Conservation (phyloP, 2,888 invertebrate species). For the Lingula anatina region DNA sequence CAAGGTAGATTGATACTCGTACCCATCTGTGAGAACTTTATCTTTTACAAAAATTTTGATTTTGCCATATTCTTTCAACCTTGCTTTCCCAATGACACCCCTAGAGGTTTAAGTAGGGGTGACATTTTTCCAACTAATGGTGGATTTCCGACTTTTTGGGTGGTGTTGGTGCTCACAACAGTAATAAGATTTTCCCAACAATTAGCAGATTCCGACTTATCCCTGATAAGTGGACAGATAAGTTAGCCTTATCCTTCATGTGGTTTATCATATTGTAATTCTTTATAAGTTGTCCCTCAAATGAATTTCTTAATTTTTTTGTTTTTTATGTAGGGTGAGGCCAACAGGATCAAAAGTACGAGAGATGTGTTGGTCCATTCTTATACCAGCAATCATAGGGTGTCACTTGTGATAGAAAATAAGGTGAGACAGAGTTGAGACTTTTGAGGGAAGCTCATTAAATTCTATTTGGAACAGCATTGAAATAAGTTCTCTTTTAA, state of each 20-base stretch:
- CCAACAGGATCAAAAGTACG: slow-evolving; percentile 26
- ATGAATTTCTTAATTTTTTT: neutral
- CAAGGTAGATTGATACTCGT: slow-evolving; percentile 20
- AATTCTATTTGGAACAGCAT: neutral
- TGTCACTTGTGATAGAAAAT: slow-evolving; percentile 38
- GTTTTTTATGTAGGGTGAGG: slow-evolving; percentile 29
- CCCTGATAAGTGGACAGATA: no score
- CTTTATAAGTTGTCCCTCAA: no score
- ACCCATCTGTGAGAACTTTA: neutral
- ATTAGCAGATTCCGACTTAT: no score
- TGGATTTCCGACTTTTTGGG: no score
- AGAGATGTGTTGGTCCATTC: slow-evolving; percentile 38
- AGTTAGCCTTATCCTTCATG: no score
- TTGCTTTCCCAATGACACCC: no score
- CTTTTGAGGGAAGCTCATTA: neutral
- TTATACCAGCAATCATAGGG: slow-evolving; percentile 30
- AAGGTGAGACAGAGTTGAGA: slow-evolving; percentile 23
- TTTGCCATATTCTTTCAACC: neutral
- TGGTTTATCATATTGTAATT: no score
- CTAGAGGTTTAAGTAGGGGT: no score
- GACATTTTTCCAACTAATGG: no score
- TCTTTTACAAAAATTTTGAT: neutral
- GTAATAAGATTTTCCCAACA: no score
- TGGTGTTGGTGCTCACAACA: no score
- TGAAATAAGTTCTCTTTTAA: neutral